Base-by-base conservation (phyloP, 2,113 vertebrate genomes). In the Cygnus atratus region DNA sequence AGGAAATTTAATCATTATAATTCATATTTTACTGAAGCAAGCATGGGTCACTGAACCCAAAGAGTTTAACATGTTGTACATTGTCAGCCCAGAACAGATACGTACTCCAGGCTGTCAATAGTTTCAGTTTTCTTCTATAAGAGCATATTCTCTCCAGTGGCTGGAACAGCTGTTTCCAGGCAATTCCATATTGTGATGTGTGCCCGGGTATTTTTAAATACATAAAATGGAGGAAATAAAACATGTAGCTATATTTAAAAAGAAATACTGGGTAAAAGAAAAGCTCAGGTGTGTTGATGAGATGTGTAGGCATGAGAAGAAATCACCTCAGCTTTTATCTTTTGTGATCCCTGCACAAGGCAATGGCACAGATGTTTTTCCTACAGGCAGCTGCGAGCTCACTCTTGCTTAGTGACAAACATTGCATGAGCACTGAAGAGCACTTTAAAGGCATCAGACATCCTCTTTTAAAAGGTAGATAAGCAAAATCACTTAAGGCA, bases 361-460 rank as follows among this genome's bases (percentile, higher is more conserved):
- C n/a, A 35, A 1, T 13, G 20, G 28, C 48, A 13, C 39, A 35
- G 57, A n/a, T 70, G 35, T 50, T 37, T 39, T 25, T 25, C 61
- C 44, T 12, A 41, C 5, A 61, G 33, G 58, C 35, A 41, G 35
- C 54, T 62, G 31, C 33, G 43, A 76, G 54, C 75, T 83, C 67
- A 1, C 12, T 55, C n/a, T 37, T 67, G 28, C 46, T 39, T 52
- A 25, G 66, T 11, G n/a, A 21, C 25, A n/a, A 58, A 12, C 2
- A 6, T 10, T 31, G 17, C 50, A 17, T 0, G 0, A 2, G 33
- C 37, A 61, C 12, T 52, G 18, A 91, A 87, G 21, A 50, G 35
- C 10, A 20, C 31, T 63, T 77, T 3, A 12, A 62, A 52, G 5
- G 17, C 39, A 52, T 16, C 21, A 22, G 31, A 11, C 33, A 44